Conservation (phyloP, 2,113 vertebrate species). For the Oncorhynchus kisutch region DNA sequence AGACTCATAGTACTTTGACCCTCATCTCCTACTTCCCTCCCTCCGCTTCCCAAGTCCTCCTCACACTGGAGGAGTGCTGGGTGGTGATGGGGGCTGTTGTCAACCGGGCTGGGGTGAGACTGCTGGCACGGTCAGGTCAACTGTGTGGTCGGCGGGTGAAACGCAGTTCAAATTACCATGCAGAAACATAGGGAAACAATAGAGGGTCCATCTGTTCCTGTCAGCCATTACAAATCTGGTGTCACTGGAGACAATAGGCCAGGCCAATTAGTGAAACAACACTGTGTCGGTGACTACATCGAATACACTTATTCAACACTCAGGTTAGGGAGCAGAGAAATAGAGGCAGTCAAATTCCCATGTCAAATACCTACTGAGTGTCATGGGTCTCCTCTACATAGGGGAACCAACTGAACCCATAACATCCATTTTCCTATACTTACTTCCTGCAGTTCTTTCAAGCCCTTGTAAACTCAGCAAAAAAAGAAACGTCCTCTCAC, state of each 20-base stretch:
- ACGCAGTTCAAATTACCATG: conserved; percentile 99
- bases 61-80: conserved; percentile 1
- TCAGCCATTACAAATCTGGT: conserved; percentile 98
- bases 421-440: no score
- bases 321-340: conserved; percentile 16
- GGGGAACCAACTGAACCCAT: background rate
- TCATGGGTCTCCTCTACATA: background rate
- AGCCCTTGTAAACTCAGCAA: no score
- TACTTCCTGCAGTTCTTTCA: no score
- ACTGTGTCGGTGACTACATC: conserved; percentile 22
- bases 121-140: conserved; percentile 90
- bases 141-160: conserved; percentile 91
- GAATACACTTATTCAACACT: conserved; percentile 1
- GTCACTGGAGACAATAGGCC: conserved; percentile 90
- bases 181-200: conserved; percentile 93
- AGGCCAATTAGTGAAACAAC: conserved; percentile 83
- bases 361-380: background rate
- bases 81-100: conserved; percentile 60
- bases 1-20: conserved; percentile 52
- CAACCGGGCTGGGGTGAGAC: conserved; percentile 74
- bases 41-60: conserved; percentile 13
- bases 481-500: no score
- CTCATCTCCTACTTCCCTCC: conserved; percentile 1
- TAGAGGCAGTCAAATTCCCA: background rate
- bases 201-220: conserved; percentile 97